A percentile compares a stretch with the other conserved stretches of the same genome.
These are phyloP conservation scores for Spatulosminthurus flaviceps DNA, from an alignment of 2,888 invertebrate genomes.

Conservation along the genomic window DNA sequence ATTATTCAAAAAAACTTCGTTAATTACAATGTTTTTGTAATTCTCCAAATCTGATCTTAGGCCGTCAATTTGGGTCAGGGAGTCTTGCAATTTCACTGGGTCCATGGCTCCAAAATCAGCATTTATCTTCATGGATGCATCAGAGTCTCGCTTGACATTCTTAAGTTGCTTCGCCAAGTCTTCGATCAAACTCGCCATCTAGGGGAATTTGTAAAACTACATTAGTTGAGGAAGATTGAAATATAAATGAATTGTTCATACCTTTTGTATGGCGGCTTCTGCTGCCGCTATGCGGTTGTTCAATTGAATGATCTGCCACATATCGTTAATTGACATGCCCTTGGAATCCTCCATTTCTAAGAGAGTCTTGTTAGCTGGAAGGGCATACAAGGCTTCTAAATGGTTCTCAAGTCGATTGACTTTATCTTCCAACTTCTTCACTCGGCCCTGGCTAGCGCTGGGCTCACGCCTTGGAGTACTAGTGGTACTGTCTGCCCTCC, in stretches of 20 bases:
- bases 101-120: neutral
- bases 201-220: no score
- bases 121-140: conserved; percentile 11
- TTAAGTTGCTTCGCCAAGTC: conserved; percentile 69
- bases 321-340: conserved; percentile 68
- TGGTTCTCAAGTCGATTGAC: conserved; percentile 66
- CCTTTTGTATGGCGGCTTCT: conserved; percentile 70
- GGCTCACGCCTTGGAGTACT: conserved; percentile 5
- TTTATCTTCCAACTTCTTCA: conserved; percentile 54
- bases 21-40: conserved; percentile 48
- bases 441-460: neutral
- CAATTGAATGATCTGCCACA: conserved; percentile 74
- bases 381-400: conserved; percentile 66
- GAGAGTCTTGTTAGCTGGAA: conserved; percentile 68
- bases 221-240: no score
- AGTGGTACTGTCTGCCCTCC: conserved; percentile 52
- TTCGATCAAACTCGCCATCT: conserved; percentile 72
- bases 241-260: conserved; percentile 34
- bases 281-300: conserved; percentile 74
- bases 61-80: conserved; percentile 33
- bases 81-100: conserved; percentile 36
- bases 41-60: conserved; percentile 46
- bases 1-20: no score
- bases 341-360: conserved; percentile 63
- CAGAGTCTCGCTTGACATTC: conserved; percentile 39